A percentile compares a stretch with the other conserved stretches of the same genome.
phyloP scores from a whole-genome alignment of 2,797 vertebrate species.

The Threskiornis aethiopicus region DNA sequence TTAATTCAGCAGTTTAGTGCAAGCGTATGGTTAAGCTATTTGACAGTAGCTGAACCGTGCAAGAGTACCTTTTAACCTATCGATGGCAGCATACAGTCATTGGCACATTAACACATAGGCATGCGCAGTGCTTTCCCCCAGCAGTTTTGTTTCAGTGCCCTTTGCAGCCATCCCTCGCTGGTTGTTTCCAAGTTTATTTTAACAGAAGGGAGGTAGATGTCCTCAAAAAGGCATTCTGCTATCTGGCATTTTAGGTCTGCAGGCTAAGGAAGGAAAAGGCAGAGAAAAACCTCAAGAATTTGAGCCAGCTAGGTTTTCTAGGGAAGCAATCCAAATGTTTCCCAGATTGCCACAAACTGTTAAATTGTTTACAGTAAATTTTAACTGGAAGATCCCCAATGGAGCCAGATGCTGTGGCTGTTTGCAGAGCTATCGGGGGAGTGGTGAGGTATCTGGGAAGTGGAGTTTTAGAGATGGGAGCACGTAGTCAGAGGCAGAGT shows the following conservation, averaged over 20 bases:
- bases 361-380: conserved; percentile 57
- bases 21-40: not conserved
- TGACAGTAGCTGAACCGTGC: not conserved
- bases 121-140: not conserved
- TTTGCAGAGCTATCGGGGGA: not conserved
- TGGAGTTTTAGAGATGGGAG: not conserved
- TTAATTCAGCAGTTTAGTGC: not conserved
- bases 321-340: conserved; percentile 30
- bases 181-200: not conserved
- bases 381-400: conserved; percentile 37
- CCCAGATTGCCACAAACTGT: conserved; percentile 31
- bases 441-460: not conserved
- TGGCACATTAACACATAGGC: not conserved
- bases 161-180: not conserved
- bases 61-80: not conserved
- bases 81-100: not conserved
- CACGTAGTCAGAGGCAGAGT: not conserved
- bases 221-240: not conserved
- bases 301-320: conserved; percentile 11
- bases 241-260: not conserved
- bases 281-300: not conserved
- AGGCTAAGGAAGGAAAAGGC: not conserved
- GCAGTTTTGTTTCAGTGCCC: not conserved
- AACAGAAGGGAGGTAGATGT: not conserved
- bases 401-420: conserved; percentile 25